phyloP scores from a whole-genome alignment of 1,140 invertebrate species.

The Ips nitidus region DNA sequence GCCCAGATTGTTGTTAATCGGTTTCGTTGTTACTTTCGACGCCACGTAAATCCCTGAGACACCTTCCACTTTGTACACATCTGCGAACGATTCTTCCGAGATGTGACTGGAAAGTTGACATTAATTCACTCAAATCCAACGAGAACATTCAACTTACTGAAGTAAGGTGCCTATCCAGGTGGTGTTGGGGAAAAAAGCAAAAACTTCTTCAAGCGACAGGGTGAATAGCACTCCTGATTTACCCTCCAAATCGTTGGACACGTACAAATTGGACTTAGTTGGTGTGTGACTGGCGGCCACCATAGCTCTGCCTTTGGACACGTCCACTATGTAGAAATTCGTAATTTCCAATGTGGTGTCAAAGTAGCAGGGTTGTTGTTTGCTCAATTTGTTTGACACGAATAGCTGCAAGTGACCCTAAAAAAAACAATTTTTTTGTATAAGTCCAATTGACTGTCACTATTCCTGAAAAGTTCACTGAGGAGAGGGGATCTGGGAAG shows the following conservation, averaged over 20 bases:
- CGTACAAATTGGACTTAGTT: conserved; percentile 75
- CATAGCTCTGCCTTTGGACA: conserved; percentile 76
- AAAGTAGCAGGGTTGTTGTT: conserved; percentile 74
- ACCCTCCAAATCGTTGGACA: conserved; percentile 63
- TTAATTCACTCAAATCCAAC: neutral
- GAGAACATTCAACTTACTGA: conserved; percentile 62
- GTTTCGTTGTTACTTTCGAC: conserved; percentile 66
- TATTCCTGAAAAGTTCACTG: neutral
- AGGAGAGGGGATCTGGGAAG: neutral
- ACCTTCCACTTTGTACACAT: conserved; percentile 85
- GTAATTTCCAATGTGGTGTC: conserved; percentile 65
- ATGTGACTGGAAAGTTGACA: conserved; percentile 62
- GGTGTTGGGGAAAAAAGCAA: conserved; percentile 80
- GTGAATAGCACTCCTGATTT: conserved; percentile 67
- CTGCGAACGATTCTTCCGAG: conserved; percentile 80
- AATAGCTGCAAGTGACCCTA: conserved; percentile 70
- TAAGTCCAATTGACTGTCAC: neutral
- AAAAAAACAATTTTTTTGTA: conserved; percentile 43
- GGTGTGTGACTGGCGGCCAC: conserved; percentile 81
- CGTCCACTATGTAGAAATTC: conserved; percentile 83
- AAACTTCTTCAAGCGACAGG: conserved; percentile 77
- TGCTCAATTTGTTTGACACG: conserved; percentile 72
- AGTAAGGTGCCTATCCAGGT: conserved; percentile 82
- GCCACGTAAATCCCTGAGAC: conserved; percentile 87
- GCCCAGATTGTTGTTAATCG: conserved; percentile 58